Evolutionary conservation across 2,113 vertebrate species (phyloP).

Genomic region (Rhagologus leucostigma): DNA sequence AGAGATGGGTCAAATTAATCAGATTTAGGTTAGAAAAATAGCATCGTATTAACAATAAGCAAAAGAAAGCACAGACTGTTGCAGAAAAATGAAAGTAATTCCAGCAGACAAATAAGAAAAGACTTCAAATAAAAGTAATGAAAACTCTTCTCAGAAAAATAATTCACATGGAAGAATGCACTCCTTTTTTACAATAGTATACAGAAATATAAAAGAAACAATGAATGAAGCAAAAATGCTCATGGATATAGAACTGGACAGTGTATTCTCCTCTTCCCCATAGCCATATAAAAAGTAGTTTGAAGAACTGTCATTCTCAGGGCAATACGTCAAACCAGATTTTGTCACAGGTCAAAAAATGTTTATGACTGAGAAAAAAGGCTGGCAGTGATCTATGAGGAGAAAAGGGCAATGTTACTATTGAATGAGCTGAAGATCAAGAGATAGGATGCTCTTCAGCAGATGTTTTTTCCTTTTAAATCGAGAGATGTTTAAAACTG

Average conservation of each 20-base stretch:
- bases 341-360: conserved; percentile 18
- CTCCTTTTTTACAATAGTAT: neutral
- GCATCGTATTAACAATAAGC: neutral
- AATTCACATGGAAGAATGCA: neutral
- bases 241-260: neutral
- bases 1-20: neutral
- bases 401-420: neutral
- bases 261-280: neutral
- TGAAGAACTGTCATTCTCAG: neutral
- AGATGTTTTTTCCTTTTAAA: neutral
- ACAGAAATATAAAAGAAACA: neutral
- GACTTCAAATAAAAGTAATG: neutral
- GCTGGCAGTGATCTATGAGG: neutral
- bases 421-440: neutral
- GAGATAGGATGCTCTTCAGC: neutral
- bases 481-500: neutral
- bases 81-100: neutral
- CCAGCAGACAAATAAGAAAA: neutral
- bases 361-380: neutral
- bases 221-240: neutral
- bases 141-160: neutral
- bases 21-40: neutral
- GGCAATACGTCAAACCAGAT: neutral
- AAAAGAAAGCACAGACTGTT: neutral
- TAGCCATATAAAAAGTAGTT: neutral